Percentiles rank a stretch among this genome's conserved stretches.
These are phyloP conservation scores for Lichenostomus cassidix DNA, from an alignment of 2,113 vertebrate species.

Conservation along the genomic window DNA sequence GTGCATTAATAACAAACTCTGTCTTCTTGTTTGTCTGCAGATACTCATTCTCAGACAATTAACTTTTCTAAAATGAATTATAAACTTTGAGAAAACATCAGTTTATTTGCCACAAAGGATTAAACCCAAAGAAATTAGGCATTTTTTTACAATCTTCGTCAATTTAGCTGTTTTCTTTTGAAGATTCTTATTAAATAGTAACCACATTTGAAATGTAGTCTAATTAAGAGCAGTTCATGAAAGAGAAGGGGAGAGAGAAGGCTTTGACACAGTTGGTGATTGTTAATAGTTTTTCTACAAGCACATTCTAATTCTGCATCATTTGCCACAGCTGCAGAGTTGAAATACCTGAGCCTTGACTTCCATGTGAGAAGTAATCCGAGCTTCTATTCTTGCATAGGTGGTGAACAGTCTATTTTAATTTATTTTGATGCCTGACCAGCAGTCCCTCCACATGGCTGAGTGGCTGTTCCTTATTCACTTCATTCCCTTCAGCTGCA, in stretches of 20 bases:
- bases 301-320: neutral
- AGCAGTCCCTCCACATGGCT: neutral
- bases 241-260: neutral
- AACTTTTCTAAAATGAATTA: neutral
- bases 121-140: neutral
- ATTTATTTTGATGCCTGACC: neutral
- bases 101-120: neutral
- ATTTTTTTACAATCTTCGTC: neutral
- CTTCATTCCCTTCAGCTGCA: neutral
- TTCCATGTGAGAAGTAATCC: neutral
- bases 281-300: neutral
- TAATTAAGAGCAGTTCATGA: slow-evolving; percentile 8
- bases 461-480: neutral
- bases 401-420: neutral
- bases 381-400: neutral
- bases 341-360: neutral
- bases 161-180: neutral
- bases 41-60: neutral
- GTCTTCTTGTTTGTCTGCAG: neutral
- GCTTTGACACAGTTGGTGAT: neutral
- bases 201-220: neutral
- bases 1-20: neutral
- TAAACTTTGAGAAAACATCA: neutral
- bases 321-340: neutral
- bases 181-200: neutral